phyloP scores from a whole-genome alignment of 2,113 vertebrate genomes.

The human (Homo sapiens) region DNA sequence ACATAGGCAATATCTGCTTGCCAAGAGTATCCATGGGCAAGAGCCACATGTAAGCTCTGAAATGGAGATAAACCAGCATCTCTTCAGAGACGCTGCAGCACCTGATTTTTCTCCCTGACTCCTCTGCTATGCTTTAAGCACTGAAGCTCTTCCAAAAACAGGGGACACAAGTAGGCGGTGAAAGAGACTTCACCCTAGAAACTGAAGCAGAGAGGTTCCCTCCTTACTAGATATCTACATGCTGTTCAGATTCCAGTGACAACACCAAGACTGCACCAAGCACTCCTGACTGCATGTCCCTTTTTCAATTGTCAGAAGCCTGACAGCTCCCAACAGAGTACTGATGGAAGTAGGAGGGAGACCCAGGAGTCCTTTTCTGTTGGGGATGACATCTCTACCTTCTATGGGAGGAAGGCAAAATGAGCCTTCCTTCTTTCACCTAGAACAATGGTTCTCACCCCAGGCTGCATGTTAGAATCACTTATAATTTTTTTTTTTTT shows the following conservation, averaged over 20 bases:
- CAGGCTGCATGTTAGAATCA: neutral
- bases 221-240: neutral
- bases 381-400: neutral
- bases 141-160: neutral
- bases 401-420: slow-evolving; percentile 10
- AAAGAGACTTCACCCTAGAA: neutral
- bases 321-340: neutral
- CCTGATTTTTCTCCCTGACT: neutral
- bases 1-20: neutral
- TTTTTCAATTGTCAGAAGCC: neutral
- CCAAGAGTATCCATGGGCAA: neutral
- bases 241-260: neutral
- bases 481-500: neutral
- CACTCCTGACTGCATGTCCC: neutral
- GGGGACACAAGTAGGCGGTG: neutral
- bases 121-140: neutral
- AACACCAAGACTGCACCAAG: neutral
- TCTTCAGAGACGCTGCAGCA: neutral
- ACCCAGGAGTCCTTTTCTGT: neutral
- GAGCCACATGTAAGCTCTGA: neutral
- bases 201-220: neutral
- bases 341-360: neutral
- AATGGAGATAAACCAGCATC: neutral
- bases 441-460: neutral
- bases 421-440: neutral